Percentiles rank a stretch among this genome's conserved stretches.
phyloP scores from a whole-genome alignment of 2,888 invertebrate species.

The Chesias legatella region DNA sequence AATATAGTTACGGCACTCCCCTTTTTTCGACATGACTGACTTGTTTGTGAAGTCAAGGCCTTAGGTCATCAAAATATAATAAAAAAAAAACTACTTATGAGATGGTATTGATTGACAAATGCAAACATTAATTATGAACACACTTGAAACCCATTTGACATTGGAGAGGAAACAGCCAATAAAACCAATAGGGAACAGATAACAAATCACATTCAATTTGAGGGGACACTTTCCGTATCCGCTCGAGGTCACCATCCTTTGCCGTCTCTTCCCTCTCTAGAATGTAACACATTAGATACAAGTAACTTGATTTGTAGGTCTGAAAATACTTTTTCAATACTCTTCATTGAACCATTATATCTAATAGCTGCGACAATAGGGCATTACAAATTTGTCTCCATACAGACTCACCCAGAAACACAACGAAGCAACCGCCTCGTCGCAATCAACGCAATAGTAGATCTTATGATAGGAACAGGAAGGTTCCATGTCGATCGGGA shows the following conservation, averaged over 20 bases:
- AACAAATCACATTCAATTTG: slow-evolving; percentile 64
- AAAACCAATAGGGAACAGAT: slow-evolving; percentile 46
- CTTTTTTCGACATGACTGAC: too few species aligned
- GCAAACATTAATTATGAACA: slow-evolving; percentile 5
- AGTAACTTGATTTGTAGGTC: slow-evolving; percentile 67
- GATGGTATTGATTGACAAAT: neutral
- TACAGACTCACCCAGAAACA: slow-evolving; percentile 32
- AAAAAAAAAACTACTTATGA: too few species aligned
- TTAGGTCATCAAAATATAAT: too few species aligned
- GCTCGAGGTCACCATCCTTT: slow-evolving; percentile 63
- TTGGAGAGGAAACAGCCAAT: slow-evolving; percentile 58
- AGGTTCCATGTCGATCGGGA: slow-evolving; percentile 45
- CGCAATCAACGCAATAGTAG: neutral
- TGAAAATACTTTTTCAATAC: slow-evolving; percentile 73
- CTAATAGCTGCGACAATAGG: slow-evolving; percentile 74
- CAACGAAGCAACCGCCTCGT: slow-evolving; percentile 10
- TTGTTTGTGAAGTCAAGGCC: too few species aligned
- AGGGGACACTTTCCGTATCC: slow-evolving; percentile 73
- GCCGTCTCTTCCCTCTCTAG: slow-evolving; percentile 30
- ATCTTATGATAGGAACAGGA: slow-evolving; percentile 45
- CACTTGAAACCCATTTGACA: slow-evolving; percentile 38
- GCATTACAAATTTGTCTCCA: slow-evolving; percentile 73
- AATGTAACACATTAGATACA: slow-evolving; percentile 51
- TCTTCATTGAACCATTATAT: slow-evolving; percentile 71
- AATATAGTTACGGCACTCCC: slow-evolving; percentile 8